Percentiles rank a stretch among this genome's conserved stretches.
Conservation (phyloP, 1,140 invertebrate genomes). For the Heliconius nattereri region DNA sequence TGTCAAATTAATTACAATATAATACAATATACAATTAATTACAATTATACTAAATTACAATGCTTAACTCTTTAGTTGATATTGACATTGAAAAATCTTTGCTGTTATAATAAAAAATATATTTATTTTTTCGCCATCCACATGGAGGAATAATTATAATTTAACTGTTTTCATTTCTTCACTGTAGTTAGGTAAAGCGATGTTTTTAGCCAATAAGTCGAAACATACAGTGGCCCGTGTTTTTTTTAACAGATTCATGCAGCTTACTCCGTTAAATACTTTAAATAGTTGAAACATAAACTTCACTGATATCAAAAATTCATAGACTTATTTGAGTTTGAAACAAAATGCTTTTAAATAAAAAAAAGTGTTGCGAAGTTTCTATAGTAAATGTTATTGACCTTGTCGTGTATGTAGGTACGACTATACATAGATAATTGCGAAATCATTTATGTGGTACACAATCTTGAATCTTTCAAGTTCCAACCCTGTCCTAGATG, state of each 20-base stretch:
- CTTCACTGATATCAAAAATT: too few species aligned
- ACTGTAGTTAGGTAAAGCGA: too few species aligned
- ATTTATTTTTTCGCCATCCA: background rate
- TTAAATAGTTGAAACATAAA: too few species aligned
- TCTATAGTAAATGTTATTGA: conserved; percentile 26
- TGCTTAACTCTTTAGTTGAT: conserved; percentile 47
- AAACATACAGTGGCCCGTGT: too few species aligned
- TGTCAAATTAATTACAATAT: conserved; percentile 36
- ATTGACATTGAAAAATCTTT: conserved; percentile 58
- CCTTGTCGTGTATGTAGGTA: conserved; percentile 32
- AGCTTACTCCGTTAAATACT: too few species aligned
- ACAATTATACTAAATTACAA: conserved; percentile 40
- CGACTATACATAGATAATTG: conserved; percentile 29
- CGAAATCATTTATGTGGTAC: conserved; percentile 40
- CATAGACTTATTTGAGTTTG: too few species aligned
- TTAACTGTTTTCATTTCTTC: background rate
- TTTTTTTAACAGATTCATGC: too few species aligned
- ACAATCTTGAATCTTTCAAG: conserved; percentile 16
- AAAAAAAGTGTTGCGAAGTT: background rate
- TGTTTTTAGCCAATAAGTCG: too few species aligned
- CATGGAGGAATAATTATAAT: background rate
- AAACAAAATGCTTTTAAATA: background rate
- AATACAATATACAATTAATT: too few species aligned
- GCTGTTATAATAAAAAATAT: background rate
- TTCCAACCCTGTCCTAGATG: conserved; percentile 19